Conservation (phyloP, 2,113 vertebrate species). For the Cervus canadensis region DNA sequence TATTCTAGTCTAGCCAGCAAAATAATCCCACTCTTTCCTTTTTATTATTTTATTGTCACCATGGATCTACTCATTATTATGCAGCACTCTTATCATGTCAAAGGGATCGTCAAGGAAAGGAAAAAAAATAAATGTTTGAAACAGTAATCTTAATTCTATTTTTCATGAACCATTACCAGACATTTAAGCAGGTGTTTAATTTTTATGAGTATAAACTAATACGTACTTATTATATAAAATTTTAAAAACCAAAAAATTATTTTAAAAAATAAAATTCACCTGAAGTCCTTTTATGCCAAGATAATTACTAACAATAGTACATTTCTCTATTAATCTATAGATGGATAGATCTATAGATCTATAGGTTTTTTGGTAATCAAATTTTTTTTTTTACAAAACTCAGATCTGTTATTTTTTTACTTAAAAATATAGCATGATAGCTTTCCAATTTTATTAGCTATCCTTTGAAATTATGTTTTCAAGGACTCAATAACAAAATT, state of each 20-base stretch:
- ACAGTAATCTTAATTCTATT: not conserved
- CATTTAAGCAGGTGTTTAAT: not conserved
- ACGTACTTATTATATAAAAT: not conserved
- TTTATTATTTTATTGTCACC: not conserved
- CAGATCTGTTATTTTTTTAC: not conserved
- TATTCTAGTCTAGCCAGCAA: not conserved
- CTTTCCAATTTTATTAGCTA: slow-evolving; percentile 1
- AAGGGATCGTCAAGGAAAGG: not conserved
- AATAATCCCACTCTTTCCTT: not conserved
- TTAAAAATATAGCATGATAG: not conserved
- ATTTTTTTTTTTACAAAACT: not conserved
- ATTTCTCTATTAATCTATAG: not conserved
- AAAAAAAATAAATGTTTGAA: not conserved
- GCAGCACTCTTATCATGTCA: not conserved
- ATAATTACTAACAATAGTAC: not conserved
- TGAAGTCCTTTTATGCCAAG: slow-evolving; percentile 11
- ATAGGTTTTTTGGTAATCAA: not conserved
- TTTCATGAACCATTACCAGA: not conserved
- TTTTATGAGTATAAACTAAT: not conserved
- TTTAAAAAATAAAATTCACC: not conserved
- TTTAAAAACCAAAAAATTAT: not conserved
- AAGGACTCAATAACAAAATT: not conserved
- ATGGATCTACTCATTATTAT: not conserved
- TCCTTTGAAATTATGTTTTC: not conserved
- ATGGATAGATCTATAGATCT: not conserved